Conservation (phyloP, 2,797 vertebrate genomes). For the Hippocampus kuda region DNA sequence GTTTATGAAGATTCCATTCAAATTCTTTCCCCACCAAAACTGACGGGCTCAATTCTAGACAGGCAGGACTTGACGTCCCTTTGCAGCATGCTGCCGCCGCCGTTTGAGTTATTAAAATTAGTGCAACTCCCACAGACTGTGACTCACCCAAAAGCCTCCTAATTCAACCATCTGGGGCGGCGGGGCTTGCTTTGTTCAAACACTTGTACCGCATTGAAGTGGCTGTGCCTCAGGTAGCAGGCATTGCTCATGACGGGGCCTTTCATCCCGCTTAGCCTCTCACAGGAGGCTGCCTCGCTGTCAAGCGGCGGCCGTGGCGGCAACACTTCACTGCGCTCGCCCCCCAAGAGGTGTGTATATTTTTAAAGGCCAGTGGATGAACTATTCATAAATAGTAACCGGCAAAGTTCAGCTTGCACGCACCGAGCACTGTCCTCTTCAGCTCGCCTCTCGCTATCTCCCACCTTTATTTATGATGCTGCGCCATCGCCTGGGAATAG, state of each 20-base stretch:
- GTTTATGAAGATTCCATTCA: neutral
- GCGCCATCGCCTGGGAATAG: conserved; percentile 36
- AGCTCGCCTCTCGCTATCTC: neutral
- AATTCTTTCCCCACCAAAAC: conserved; percentile 16
- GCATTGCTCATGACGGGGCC: conserved; percentile 64
- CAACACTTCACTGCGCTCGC: conserved; percentile 55
- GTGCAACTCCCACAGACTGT: conserved; percentile 34
- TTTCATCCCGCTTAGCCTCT: conserved; percentile 74
- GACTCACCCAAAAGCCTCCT: conserved; percentile 49
- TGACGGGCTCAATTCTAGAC: conserved; percentile 43
- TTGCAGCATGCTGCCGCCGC: conserved; percentile 28
- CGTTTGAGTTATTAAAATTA: conserved; percentile 50
- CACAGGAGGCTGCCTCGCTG: conserved; percentile 62
- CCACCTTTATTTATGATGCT: conserved; percentile 35
- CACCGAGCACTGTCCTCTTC: neutral
- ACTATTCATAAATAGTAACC: conserved; percentile 71
- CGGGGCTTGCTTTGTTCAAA: conserved; percentile 57
- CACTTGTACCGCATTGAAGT: conserved; percentile 51
- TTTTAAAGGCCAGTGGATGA: conserved; percentile 76
- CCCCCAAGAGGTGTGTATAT: conserved; percentile 56
- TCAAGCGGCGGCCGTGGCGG: conserved; percentile 60
- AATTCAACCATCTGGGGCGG: conserved; percentile 45
- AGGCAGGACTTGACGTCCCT: conserved; percentile 46
- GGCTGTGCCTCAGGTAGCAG: conserved; percentile 57
- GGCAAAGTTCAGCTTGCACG: conserved; percentile 36